Conservation (phyloP, 1,140 invertebrate genomes). For the Plectus sambesii region DNA sequence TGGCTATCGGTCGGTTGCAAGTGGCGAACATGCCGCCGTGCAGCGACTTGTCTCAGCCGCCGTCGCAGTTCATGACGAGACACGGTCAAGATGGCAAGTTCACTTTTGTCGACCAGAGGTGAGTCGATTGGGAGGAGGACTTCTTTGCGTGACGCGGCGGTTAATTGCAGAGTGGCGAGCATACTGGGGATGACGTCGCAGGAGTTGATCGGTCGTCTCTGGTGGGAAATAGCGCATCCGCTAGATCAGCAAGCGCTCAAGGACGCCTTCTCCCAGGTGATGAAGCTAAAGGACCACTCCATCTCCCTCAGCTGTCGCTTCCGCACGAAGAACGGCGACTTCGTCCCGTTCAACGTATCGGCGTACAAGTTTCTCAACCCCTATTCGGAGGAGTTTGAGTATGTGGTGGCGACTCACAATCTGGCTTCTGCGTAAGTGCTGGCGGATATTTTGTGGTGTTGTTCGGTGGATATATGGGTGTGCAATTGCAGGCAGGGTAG, state of each 20-base stretch:
- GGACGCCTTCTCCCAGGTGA: slow-evolving; percentile 28
- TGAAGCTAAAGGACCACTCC: slow-evolving; percentile 23
- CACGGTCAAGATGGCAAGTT: slow-evolving; percentile 37
- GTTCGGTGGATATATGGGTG: too few species aligned
- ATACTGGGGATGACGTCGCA: slow-evolving; percentile 23
- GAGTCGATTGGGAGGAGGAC: too few species aligned
- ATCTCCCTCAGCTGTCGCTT: slow-evolving; percentile 14
- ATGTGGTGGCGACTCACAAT: slow-evolving; percentile 36
- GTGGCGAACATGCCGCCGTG: slow-evolving; percentile 76
- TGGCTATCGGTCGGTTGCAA: slow-evolving; percentile 89
- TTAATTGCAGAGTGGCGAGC: slow-evolving; percentile 22
- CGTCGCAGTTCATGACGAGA: slow-evolving; percentile 24
- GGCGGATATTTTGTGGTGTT: too few species aligned
- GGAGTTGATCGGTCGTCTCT: slow-evolving; percentile 26
- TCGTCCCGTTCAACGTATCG: slow-evolving; percentile 15
- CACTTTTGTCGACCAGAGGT: slow-evolving; percentile 39
- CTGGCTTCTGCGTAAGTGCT: neutral
- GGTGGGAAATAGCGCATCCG: slow-evolving; percentile 35
- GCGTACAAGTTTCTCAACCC: slow-evolving; percentile 42
- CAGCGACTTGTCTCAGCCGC: neutral
- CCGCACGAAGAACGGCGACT: slow-evolving; percentile 10
- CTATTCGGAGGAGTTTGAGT: slow-evolving; percentile 41
- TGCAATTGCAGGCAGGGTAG: too few species aligned
- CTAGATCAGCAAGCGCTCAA: slow-evolving; percentile 31
- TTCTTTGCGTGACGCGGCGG: too few species aligned